phyloP scores from a whole-genome alignment of 2,797 vertebrate species.

The Tinamus major region DNA sequence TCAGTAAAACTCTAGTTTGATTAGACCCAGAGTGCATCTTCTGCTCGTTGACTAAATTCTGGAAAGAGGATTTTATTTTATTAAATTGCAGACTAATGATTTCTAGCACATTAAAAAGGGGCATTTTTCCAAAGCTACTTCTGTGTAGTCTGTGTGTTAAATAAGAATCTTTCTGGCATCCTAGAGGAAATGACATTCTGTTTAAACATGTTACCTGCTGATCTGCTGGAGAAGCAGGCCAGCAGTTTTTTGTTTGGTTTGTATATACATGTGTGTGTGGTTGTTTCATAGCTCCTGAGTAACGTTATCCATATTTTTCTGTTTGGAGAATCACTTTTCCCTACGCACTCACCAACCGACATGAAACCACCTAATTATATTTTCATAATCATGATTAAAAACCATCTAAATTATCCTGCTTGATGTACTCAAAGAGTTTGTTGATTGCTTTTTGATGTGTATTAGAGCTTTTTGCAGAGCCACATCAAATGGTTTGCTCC shows the following conservation, averaged over 20 bases:
- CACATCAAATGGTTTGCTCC: constrained; percentile 77
- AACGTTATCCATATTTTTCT: constrained; percentile 74
- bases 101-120: constrained; percentile 65
- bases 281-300: constrained; percentile 62
- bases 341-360: constrained; percentile 74
- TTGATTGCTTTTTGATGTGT: constrained; percentile 82
- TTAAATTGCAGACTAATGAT: constrained; percentile 51
- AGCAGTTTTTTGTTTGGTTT: constrained; percentile 36
- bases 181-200: constrained; percentile 58
- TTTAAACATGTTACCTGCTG: constrained; percentile 70
- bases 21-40: constrained; percentile 50
- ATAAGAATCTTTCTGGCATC: constrained; percentile 66
- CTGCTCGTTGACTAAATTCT: constrained; percentile 23
- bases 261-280: constrained; percentile 24
- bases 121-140: constrained; percentile 68
- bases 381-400: constrained; percentile 83
- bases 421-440: constrained; percentile 82
- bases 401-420: constrained; percentile 80
- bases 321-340: constrained; percentile 78
- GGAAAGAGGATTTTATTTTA: constrained; percentile 55
- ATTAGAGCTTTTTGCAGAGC: constrained; percentile 76
- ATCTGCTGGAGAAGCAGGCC: constrained; percentile 45
- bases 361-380: constrained; percentile 82
- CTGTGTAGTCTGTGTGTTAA: constrained; percentile 69
- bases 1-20: constrained; percentile 34